Base-by-base conservation (phyloP, 2,888 invertebrate species). In the Apodemia mormo region DNA sequence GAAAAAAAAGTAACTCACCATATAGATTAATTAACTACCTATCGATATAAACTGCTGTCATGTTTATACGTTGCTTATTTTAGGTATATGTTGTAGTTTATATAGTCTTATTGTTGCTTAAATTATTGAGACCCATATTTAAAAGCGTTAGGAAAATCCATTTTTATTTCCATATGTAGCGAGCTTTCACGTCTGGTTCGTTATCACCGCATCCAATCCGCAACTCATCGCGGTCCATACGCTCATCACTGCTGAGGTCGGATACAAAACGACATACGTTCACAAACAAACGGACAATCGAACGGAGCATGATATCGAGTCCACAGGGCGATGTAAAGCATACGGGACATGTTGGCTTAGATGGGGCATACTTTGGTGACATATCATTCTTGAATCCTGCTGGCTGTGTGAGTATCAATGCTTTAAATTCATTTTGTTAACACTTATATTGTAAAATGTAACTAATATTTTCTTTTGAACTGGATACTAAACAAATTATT, bases 291-390 rank as follows among this genome's bases (percentile, higher is more conserved):
- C 92, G 97, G 68, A 96, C 96, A 76, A 94, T 98, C 70, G 95
- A 97, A 71, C 96, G 97, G 9, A 97, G 97, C 85, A 98, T 99
- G 98, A 99, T 99, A 81, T 98, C 99, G 66, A 96, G 97, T 72
- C 99, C 99, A 0, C 98, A 99, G 85, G 98, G 98, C 56, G 99
- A 99, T 86, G 95, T 99, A 30, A 97, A 98, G 81, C 99, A 99
- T 85, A 99, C 98, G 0, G 94, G 96, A 0, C 99, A 99, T 85
- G 98, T 99, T 12, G 99, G 99, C 0, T 94, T 98, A 64, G 99
- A 99, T 86, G 99, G 99, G 0, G 98, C 98, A 43, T 97, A 97
- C 83, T 99, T 99, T 87, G 99, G 99, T 2, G 98, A 99, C 87
- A 96, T 99, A 72, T 94, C 95, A 3, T 95, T 95, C 78, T 82